Base-by-base conservation (phyloP, 1,140 invertebrate genomes). In the Diploscapter pachys region DNA sequence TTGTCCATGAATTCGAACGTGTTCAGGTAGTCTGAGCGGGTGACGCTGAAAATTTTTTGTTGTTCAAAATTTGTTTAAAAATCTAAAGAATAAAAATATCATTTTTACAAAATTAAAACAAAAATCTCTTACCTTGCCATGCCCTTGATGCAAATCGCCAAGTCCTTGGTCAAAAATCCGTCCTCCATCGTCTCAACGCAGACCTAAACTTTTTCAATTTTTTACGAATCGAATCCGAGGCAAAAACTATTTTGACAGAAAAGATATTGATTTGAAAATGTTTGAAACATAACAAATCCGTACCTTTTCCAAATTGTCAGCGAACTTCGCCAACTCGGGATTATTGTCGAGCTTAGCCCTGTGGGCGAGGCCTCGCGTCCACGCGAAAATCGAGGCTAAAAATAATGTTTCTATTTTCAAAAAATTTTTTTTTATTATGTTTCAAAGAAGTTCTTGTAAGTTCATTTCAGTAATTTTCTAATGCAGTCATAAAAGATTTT, bases 1-100 rank as follows among this genome's bases (percentile, higher is more conserved):
- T 96, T 98, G 85, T 98, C 90, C 87, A 99, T 90, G 85, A 99
- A 99, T 84, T 95, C 94, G 86, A 98, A 98, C 0, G 96, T 99
- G 88, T 97, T 95, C 82, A 95, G 88, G 86, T 98, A 99, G 87
- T 98, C 95, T 52, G 88, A 86, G 76, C 92, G 89, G 74, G 90
- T 88, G 0, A 98, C 92, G 82, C 87, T 88, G 80, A 64, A 86
- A 84, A 79, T n/a, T n/a, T n/a, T 59, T 59, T 59, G 57, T 9
- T 59, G 57, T 9, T 59, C n/a, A 59, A 59, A 9, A n/a, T 9
- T 59, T n/a, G n/a, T 9, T 9, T 9, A 59, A 9, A n/a, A 59
- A 59, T 9, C 9, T 9, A 9, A 59, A 59, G 63, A 64, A 13
- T 48, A 8, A 50, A 64, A 13, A 48, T 5, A 2, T 2, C 5